Evolutionary conservation across 2,888 invertebrate genomes (phyloP).

Genomic region (Lottia scabra): DNA sequence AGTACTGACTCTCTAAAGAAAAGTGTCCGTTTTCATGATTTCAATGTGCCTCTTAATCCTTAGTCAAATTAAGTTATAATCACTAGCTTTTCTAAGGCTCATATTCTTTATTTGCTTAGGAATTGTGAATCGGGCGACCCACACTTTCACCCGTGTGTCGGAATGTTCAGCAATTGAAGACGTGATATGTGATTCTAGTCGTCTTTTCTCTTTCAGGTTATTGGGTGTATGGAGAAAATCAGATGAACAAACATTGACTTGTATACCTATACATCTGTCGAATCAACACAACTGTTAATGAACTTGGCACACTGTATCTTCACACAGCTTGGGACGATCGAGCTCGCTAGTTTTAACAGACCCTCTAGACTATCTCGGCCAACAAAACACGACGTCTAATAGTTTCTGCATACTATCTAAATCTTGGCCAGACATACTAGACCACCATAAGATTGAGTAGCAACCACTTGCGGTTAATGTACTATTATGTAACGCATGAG

Average conservation of each 20-base stretch:
- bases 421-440: too few relatives aligned
- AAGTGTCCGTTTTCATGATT: background rate
- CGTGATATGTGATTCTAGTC: constrained; percentile 2
- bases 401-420: too few relatives aligned
- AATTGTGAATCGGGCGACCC: background rate
- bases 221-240: background rate
- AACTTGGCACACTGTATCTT: too few relatives aligned
- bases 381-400: too few relatives aligned
- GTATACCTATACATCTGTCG: background rate
- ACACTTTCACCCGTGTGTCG: constrained; percentile 6
- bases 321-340: too few relatives aligned
- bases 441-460: too few relatives aligned
- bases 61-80: background rate
- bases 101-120: background rate
- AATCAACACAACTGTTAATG: too few relatives aligned
- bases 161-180: background rate
- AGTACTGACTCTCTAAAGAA: background rate
- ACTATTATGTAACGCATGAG: too few relatives aligned
- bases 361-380: too few relatives aligned
- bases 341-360: too few relatives aligned
- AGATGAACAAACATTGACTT: background rate
- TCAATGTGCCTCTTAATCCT: background rate
- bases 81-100: background rate
- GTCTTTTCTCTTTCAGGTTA: background rate
- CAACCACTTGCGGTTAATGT: too few relatives aligned